Evolutionary conservation across 2,888 invertebrate species (phyloP).

Genomic region (Uropetala carovei): DNA sequence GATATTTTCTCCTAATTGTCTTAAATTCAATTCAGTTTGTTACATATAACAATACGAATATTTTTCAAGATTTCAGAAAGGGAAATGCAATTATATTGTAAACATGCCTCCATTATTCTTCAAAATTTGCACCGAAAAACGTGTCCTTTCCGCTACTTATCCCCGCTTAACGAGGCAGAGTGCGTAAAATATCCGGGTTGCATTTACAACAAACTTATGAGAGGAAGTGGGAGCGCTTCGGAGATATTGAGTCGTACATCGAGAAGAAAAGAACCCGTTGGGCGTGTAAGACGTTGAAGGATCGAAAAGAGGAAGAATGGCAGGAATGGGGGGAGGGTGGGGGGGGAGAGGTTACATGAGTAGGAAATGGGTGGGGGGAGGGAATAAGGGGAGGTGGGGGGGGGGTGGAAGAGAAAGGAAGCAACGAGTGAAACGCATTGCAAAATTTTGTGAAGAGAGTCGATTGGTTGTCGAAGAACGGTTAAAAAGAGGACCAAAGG

Average conservation of each 20-base stretch:
- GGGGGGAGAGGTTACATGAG: no score
- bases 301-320: background rate
- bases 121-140: no score
- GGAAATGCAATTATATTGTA: no score
- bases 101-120: no score
- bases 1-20: no score
- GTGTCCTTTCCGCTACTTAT: no score
- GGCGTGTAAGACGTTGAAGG: background rate
- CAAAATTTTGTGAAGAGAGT: background rate
- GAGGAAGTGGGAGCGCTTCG: background rate
- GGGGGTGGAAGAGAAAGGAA: slow-evolving; percentile 56
- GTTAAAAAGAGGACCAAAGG: slow-evolving; percentile 11
- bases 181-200: no score
- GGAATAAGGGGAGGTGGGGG: slow-evolving; percentile 53
- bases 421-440: background rate
- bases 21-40: no score
- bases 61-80: no score
- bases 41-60: no score
- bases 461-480: background rate
- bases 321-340: background rate
- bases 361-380: no score
- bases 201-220: background rate
- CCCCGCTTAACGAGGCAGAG: no score
- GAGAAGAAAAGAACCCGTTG: background rate
- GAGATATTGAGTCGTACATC: background rate